These are phyloP conservation scores for Gila robusta DNA, from an alignment of 2,797 vertebrate genomes.

Conservation along the genomic window DNA sequence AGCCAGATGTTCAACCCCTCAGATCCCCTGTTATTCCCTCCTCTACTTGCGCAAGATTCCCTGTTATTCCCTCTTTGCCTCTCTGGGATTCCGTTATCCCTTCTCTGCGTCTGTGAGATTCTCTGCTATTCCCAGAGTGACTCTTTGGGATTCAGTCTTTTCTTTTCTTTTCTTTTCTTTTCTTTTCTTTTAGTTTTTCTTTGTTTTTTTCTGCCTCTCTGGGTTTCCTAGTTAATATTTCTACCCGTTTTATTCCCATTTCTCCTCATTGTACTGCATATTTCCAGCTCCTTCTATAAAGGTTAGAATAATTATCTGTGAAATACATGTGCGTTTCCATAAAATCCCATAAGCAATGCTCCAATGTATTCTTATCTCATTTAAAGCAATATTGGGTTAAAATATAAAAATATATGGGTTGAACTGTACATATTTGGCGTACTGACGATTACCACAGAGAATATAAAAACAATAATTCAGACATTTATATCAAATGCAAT, in stretches of 20 bases:
- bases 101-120: constrained; percentile 3
- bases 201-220: not conserved
- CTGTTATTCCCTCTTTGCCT: constrained; percentile 15
- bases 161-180: not conserved
- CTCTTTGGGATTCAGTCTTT: not conserved
- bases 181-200: not conserved
- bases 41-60: constrained; percentile 48
- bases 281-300: not conserved
- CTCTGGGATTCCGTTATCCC: constrained; percentile 18
- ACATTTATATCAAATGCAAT: not conserved
- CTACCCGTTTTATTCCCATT: not conserved
- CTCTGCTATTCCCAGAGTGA: not conserved
- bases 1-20: constrained; percentile 79
- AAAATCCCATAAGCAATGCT: not conserved
- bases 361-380: not conserved
- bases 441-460: not conserved
- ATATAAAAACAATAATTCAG: not conserved
- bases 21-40: constrained; percentile 52
- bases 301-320: not conserved
- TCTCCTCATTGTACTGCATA: not conserved
- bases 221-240: not conserved
- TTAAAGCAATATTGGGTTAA: not conserved
- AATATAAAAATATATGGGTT: not conserved
- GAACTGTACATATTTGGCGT: not conserved
- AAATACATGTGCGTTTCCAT: not conserved